phyloP scores from a whole-genome alignment of 2,888 invertebrate genomes.

The Bellardia pandia region DNA sequence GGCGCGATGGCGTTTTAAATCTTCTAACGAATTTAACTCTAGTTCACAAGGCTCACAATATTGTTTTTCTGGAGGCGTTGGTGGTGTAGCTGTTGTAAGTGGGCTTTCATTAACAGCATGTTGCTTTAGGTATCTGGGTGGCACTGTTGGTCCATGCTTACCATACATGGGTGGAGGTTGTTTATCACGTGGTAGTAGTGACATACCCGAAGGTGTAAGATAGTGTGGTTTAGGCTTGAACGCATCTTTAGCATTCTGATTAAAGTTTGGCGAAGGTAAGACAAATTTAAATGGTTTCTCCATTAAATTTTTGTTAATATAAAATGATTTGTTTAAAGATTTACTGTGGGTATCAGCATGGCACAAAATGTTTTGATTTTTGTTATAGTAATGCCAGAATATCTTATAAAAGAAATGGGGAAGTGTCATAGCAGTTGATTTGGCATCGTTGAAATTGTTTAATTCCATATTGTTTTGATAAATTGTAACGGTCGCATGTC shows the following conservation, averaged over 20 bases:
- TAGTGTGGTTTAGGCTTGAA: conserved; percentile 75
- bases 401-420: no score
- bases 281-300: conserved; percentile 77
- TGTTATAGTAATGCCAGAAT: no score
- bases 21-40: conserved; percentile 87
- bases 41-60: conserved; percentile 93
- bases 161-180: conserved; percentile 84
- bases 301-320: conserved; percentile 75
- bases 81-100: neutral
- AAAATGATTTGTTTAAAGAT: neutral
- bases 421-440: no score
- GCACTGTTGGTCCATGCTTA: conserved; percentile 82
- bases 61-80: conserved; percentile 78
- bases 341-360: neutral
- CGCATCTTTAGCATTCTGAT: conserved; percentile 70
- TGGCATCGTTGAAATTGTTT: no score
- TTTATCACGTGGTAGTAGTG: conserved; percentile 79
- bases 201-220: conserved; percentile 82
- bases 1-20: conserved; percentile 88
- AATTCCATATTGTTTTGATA: no score
- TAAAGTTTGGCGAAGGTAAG: conserved; percentile 81
- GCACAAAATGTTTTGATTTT: no score
- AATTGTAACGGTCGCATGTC: no score
- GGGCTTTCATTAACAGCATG: neutral
- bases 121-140: conserved; percentile 77